Base-by-base conservation (phyloP, 2,888 invertebrate species). In the Bhutanitis thaidina region DNA sequence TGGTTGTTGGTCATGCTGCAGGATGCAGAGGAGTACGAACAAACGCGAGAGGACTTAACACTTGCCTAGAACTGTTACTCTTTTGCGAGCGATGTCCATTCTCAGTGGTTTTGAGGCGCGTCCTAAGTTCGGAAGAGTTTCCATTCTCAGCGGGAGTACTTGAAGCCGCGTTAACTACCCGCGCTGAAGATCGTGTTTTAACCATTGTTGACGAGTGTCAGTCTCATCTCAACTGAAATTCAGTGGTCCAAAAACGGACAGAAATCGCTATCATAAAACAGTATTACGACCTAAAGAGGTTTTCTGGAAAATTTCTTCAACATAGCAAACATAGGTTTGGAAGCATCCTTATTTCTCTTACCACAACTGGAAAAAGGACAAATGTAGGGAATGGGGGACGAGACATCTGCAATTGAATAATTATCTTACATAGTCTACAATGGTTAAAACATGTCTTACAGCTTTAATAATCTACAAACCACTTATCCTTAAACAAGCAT, bases 21-120 rank as follows among this genome's bases (percentile, higher is more conserved):
- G n/a, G n/a, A n/a, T n/a, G n/a, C 49, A 62, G 90, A 96, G 95
- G 74, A 77, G 94, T 94, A 96, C 39, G 32, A 38, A 25, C 95
- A 69, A 96, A 74, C 74, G 69, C 73, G 71, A 66, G 67, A 71
- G 58, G 66, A 68, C 71, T 66, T 67, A 69, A 76, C 73, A 89
- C 88, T 89, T 89, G 88, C 88, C 88, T 89, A 86, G 73, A 65
- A 62, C 68, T 69, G 74, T 65, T 70, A 74, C 68, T 69, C 72
- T 78, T 85, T 76, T 83, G 82, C 43, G 83, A 72, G 70, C 82
- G 81, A 67, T 81, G 81, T 71, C 82, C 83, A 64, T 82, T 82
- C 66, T 86, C 84, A 71, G 77, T 78, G 60, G 74, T 62, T 74
- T 72, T 85, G 80, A 84, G 83, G 61, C 85, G 81, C 63, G 74